These are phyloP conservation scores for Nyctereutes procyonoides DNA, from an alignment of 2,113 vertebrate species.

Conservation along the genomic window DNA sequence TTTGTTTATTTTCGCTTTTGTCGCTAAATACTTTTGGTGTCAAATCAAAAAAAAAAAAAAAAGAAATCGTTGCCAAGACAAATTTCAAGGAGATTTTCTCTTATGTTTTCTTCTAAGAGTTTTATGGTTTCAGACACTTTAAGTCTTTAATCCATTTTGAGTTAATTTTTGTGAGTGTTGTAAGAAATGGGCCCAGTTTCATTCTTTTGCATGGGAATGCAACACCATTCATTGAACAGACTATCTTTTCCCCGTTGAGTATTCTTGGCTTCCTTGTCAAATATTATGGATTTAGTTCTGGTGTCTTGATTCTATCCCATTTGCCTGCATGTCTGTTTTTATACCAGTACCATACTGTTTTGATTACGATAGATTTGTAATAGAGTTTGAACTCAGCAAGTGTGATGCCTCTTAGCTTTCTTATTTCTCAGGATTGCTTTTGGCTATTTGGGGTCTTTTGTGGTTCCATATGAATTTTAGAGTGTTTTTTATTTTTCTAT, in stretches of 20 bases:
- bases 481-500: neutral
- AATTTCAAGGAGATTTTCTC: neutral
- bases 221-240: neutral
- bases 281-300: neutral
- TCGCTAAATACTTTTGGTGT: neutral
- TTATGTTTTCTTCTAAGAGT: neutral
- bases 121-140: neutral
- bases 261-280: neutral
- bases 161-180: neutral
- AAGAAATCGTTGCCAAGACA: neutral
- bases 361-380: neutral
- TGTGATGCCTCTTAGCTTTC: neutral
- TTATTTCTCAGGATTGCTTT: neutral
- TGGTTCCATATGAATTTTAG: neutral
- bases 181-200: neutral
- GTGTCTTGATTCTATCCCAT: neutral
- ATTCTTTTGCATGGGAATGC: neutral
- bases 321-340: neutral
- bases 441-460: neutral
- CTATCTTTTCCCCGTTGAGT: neutral
- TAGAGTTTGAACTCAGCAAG: neutral
- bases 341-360: neutral
- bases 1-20: neutral
- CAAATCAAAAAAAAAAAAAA: neutral
- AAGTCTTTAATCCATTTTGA: neutral